Evolutionary conservation across 2,888 invertebrate genomes (phyloP), one percentile per base, ranked within the genome.

Genomic region (Drosophila silvestris): DNA sequence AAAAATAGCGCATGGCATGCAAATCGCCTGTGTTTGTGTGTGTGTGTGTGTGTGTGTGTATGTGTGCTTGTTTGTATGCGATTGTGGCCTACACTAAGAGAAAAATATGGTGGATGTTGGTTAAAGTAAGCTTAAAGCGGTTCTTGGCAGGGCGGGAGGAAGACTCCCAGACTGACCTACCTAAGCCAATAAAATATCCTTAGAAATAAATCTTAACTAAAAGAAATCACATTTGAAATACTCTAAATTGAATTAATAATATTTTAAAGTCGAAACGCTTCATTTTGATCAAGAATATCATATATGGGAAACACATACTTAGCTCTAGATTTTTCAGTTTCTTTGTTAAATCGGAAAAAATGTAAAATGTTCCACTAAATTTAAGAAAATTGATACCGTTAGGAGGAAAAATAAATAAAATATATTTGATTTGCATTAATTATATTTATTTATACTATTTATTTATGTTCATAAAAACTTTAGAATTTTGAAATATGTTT

Each of bases 1-100:
- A 76, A 60, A 89, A 86, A 77, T 72, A 57, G 70, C 51, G 51
- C 79, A 75, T 28, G 60, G 65, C 83, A 72, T 67, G 75, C 72
- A 63, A 61, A 50, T 35, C 14, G 22, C 28, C 7, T 12, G 14
- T 14, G 28, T 5, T 5, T 32, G 33, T 2, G 33, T 19, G 16
- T 28, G 37, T 12, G 53, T 4, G 53, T 32, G 32, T 5, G 51
- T 16, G 14, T 54, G 37, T 16, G 53, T 2, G 53, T 53, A 32
- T 4, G 53, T 12, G 12, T 39, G 37, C 28, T 30, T 22, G 53
- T 14, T 32, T 54, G 22, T 33, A 14, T 33, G 22, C 16, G 37
- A 12, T 35, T 54, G 37, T 59, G 58, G 59, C 26, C 28, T 53
- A 28, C 57, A 57, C 57, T n/a, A n/a, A n/a, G 51, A 51, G 19